These are phyloP conservation scores for Formica selysi DNA, from an alignment of 1,140 invertebrate genomes.

Conservation along the genomic window DNA sequence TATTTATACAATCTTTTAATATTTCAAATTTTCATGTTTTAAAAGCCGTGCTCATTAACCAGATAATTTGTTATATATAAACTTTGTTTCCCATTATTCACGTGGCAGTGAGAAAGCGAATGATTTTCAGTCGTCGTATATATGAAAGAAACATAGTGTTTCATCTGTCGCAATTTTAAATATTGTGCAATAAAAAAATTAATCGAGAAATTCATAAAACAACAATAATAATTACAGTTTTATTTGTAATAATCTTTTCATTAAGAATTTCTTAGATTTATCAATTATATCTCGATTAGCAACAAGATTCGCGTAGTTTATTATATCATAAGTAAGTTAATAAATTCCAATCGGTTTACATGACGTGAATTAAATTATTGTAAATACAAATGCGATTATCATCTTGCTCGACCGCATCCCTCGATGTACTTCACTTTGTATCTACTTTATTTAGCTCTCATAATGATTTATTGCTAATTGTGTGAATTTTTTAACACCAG, in stretches of 20 bases:
- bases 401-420: neutral
- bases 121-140: too few relatives aligned
- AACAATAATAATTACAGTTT: neutral
- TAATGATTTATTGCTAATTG: neutral
- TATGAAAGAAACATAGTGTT: too few relatives aligned
- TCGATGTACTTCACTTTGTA: conserved; percentile 8
- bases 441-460: conserved; percentile 5
- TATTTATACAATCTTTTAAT: neutral
- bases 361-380: conserved; percentile 4
- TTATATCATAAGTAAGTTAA: conserved; percentile 13
- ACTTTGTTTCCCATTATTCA: neutral
- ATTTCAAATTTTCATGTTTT: neutral
- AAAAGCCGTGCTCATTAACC: neutral
- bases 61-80: neutral
- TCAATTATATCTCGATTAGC: conserved; percentile 1
- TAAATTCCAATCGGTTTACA: conserved; percentile 6
- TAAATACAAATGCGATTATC: conserved; percentile 29
- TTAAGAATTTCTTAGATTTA: neutral
- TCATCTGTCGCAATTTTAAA: too few relatives aligned
- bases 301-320: neutral
- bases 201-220: neutral
- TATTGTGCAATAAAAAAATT: neutral
- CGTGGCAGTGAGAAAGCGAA: too few relatives aligned
- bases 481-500: conserved; percentile 13
- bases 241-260: neutral